Percentiles rank a stretch among this genome's conserved stretches.
phyloP scores from a whole-genome alignment of 2,888 invertebrate species.

The Atrina japonica region DNA sequence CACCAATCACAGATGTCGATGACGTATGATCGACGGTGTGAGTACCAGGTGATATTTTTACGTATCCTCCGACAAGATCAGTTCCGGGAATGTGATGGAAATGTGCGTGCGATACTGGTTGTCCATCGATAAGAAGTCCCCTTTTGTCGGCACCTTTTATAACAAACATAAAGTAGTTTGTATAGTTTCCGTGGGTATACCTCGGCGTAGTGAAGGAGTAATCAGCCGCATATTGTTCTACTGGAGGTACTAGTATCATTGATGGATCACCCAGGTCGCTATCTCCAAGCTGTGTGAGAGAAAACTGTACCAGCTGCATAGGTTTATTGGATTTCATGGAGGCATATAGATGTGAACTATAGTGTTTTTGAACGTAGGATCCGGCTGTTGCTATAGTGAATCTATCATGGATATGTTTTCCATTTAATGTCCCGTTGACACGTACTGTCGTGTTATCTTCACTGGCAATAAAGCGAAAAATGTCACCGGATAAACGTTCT shows the following conservation, averaged over 20 bases:
- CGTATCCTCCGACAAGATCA: slow-evolving; percentile 45
- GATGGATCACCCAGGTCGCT: slow-evolving; percentile 62
- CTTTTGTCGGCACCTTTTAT: slow-evolving; percentile 45
- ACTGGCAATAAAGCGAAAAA: slow-evolving; percentile 9
- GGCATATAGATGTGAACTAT: slow-evolving; percentile 36
- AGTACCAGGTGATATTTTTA: slow-evolving; percentile 28
- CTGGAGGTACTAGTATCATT: slow-evolving; percentile 61
- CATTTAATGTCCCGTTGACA: background rate
- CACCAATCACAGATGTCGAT: slow-evolving; percentile 17
- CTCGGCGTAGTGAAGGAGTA: slow-evolving; percentile 63
- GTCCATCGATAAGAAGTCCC: slow-evolving; percentile 44
- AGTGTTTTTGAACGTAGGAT: slow-evolving; percentile 21
- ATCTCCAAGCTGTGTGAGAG: slow-evolving; percentile 49
- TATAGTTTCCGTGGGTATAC: slow-evolving; percentile 47
- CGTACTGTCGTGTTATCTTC: background rate
- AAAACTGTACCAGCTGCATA: slow-evolving; percentile 56
- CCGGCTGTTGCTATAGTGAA: slow-evolving; percentile 5
- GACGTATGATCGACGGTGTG: slow-evolving; percentile 18
- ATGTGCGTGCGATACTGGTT: slow-evolving; percentile 26
- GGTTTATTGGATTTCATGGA: slow-evolving; percentile 43
- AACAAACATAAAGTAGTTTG: slow-evolving; percentile 54
- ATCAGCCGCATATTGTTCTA: slow-evolving; percentile 58
- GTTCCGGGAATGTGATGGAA: slow-evolving; percentile 47
- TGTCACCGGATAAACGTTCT: background rate
- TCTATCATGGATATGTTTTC: background rate